Evolutionary conservation across 2,113 vertebrate genomes (phyloP).

Genomic region (Pristiophorus japonicus): DNA sequence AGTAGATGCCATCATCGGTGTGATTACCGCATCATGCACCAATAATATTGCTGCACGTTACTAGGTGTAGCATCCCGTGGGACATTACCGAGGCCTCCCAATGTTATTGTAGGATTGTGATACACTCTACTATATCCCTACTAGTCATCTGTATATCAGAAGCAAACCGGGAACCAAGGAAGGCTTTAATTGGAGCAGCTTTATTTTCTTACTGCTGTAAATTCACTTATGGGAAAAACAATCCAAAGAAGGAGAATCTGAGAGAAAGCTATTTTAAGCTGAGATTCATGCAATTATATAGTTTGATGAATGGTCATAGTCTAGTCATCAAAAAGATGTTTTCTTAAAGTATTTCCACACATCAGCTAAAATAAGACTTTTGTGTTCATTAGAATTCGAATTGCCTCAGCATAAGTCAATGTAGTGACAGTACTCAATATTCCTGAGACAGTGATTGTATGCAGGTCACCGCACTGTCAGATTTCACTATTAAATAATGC

Average conservation of each 20-base stretch:
- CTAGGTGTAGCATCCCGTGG: background rate
- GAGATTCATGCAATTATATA: background rate
- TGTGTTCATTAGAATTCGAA: background rate
- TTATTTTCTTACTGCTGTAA: background rate
- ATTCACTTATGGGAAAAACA: background rate
- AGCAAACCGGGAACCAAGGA: background rate
- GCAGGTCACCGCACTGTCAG: background rate
- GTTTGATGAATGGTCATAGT: background rate
- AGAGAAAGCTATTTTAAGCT: background rate
- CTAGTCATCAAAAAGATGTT: slow-evolving; percentile 21
- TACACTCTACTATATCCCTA: background rate
- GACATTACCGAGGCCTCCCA: background rate
- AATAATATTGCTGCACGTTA: background rate
- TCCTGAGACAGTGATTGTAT: background rate
- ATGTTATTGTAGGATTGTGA: background rate
- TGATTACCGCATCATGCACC: background rate
- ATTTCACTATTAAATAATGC: background rate
- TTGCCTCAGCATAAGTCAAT: background rate
- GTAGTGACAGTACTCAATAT: background rate
- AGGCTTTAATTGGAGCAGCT: background rate
- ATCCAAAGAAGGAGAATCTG: background rate
- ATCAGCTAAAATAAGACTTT: slow-evolving; percentile 19
- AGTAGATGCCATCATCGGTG: background rate
- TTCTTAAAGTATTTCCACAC: slow-evolving; percentile 7
- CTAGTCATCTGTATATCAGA: background rate